Base-by-base conservation (phyloP, 23 tunicate species). In the Botrylloides violaceus region DNA sequence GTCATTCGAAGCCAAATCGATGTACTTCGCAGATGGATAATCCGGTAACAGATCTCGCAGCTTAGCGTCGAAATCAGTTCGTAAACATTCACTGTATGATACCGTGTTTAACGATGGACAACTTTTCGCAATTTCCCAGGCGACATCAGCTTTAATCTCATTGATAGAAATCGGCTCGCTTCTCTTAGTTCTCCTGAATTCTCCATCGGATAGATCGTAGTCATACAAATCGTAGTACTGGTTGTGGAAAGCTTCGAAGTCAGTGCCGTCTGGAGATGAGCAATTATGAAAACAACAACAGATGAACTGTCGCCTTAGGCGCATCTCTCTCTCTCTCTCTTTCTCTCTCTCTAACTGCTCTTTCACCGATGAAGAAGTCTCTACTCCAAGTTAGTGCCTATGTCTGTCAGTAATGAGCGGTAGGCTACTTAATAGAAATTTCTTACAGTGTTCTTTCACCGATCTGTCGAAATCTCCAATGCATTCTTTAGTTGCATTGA, bases 391-490 rank as follows among this genome's bases (percentile, higher is more conserved):
- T n/a, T n/a, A n/a, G n/a, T n/a, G n/a, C n/a, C n/a, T n/a, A n/a
- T n/a, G n/a, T n/a, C n/a, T n/a, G n/a, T n/a, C n/a, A n/a, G n/a
- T n/a, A n/a, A n/a, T n/a, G n/a, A n/a, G n/a, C n/a, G n/a, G n/a
- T n/a, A n/a, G n/a, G n/a, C n/a, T n/a, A n/a, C n/a, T n/a, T n/a
- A n/a, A n/a, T n/a, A n/a, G n/a, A 43, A 15, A 12, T 29, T 25
- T 3, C 70, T 63, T 9, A 63, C 70, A 27, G 26, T 29, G 23
- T 4, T 28, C 33, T 31, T 63, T 63, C 33, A 63, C 35, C 20
- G 35, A 31, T 63, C 33, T 28, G 33, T 63, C 70, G 35, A 25
- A 63, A 19, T 63, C 70, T 9, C 3, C 35, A 27, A 63, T 63
- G 29, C 70, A 63, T 29, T 63, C 70, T 34, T 63, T 63, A 3